Base-by-base conservation (phyloP, 23 tunicate species). In the Diplosoma virens region DNA sequence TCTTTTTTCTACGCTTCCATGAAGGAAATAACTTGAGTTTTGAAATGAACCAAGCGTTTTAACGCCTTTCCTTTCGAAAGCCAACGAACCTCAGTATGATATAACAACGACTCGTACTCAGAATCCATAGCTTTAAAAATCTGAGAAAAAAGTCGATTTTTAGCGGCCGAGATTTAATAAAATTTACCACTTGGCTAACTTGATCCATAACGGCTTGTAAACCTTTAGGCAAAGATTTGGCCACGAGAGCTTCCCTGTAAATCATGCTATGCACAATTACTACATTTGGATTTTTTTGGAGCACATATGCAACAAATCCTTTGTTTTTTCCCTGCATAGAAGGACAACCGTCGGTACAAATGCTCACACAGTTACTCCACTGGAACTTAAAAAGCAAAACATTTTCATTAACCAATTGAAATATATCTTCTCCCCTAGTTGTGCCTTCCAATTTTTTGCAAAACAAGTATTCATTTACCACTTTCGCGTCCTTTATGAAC, bases 391-490 rank as follows among this genome's bases (percentile, higher is more conserved):
- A 68, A 68, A 73, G 79, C 79, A 73, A 73, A 52, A 73, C n/a
- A 70, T 77, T 70, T 63, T 77, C 54, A 77, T 60, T 24, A 30
- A 74, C 66, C 80, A 82, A 25, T 30, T 74, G 37, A 63, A 58
- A 82, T 73, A 80, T 80, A 33, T 80, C 77, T 31, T 70, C 85
- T 69, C 86, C 71, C 72, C 31, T 81, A 29, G 79, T 71, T 71
- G 71, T 58, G 79, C 79, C 79, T 41, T 56, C 9, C 79, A 81
- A 59, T 71, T 72, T 46, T 59, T 81, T 81, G 80, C 86, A 81
- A 81, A n/a, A 81, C 59, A 81, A 72, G 61, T 41, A 72, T 60
- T 81, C 86, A 71, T 80, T 69, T 80, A n/a, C n/a, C n/a, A n/a
- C n/a, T n/a, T n/a, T n/a, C n/a, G n/a, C n/a, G n/a, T n/a, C n/a